Evolutionary conservation across 2,797 vertebrate species (phyloP).

Genomic region (Malacoctenus gilli): DNA sequence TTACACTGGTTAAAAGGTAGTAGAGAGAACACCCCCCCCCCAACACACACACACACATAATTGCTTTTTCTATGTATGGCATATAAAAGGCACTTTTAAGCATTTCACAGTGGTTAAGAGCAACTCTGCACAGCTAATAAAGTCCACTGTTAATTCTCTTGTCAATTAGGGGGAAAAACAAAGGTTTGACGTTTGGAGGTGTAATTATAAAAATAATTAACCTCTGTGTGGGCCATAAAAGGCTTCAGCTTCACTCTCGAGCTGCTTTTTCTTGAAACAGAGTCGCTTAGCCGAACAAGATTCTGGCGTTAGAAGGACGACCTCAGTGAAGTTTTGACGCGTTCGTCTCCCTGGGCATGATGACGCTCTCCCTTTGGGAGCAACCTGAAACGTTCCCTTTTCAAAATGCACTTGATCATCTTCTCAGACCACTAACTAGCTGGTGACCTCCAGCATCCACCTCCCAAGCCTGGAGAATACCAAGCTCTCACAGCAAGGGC

Average conservation of each 20-base stretch:
- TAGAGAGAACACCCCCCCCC: conserved; percentile 34
- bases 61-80: conserved; percentile 73
- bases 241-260: conserved; percentile 49
- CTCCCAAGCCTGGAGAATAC: no score
- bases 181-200: conserved; percentile 78
- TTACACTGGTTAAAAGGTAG: conserved; percentile 70
- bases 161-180: conserved; percentile 77
- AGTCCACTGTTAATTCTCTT: conserved; percentile 73
- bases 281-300: conserved; percentile 46
- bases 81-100: conserved; percentile 67
- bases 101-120: conserved; percentile 55
- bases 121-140: conserved; percentile 63
- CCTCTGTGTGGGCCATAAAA: conserved; percentile 63
- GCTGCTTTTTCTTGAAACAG: conserved; percentile 53
- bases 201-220: conserved; percentile 80
- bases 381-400: background rate
- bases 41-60: conserved; percentile 37
- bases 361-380: conserved; percentile 26
- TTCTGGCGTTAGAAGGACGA: no score
- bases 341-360: conserved; percentile 47
- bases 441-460: conserved; percentile 4
- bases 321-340: conserved; percentile 52
- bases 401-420: no score
- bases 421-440: conserved; percentile 6
- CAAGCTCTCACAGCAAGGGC: conserved; percentile 5